Conservation (phyloP, 2,888 invertebrate species). For the Hypsopygia costalis region DNA sequence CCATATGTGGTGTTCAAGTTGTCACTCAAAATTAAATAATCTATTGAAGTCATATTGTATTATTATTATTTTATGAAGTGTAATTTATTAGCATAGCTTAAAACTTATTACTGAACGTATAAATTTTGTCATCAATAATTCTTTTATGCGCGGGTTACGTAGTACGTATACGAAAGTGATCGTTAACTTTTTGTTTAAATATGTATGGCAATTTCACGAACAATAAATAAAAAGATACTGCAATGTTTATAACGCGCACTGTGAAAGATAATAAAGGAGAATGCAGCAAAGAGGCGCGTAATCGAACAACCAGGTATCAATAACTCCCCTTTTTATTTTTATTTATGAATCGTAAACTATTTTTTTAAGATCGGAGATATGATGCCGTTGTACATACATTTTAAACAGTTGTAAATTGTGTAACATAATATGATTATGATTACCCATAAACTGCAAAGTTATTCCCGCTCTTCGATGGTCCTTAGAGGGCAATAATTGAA, state of each 20-base stretch:
- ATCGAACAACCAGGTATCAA: constrained; percentile 34
- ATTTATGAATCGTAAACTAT: constrained; percentile 25
- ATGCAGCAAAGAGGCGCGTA: constrained; percentile 25
- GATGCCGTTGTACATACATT: neutral
- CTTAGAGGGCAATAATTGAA: constrained; percentile 33
- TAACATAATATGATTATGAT: neutral
- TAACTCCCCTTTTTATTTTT: constrained; percentile 35
- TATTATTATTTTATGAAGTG: constrained; percentile 1
- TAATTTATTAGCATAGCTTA: neutral
- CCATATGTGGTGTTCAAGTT: constrained; percentile 16
- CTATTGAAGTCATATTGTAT: constrained; percentile 11
- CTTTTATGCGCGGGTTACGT: neutral
- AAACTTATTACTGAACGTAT: neutral
- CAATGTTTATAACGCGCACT: constrained; percentile 25
- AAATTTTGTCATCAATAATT: neutral
- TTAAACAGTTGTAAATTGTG: neutral
- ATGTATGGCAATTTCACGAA: constrained; percentile 16
- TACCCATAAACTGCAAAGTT: no score
- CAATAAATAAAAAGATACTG: constrained; percentile 19
- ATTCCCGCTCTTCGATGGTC: no score
- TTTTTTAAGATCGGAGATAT: neutral
- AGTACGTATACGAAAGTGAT: constrained; percentile 8
- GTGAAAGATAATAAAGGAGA: constrained; percentile 28
- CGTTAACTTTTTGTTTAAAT: constrained; percentile 20
- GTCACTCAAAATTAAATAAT: constrained; percentile 18